Evolutionary conservation across 2,888 invertebrate genomes (phyloP), one percentile per base, ranked within the genome.

Genomic region (Mechanitis mazaeus): DNA sequence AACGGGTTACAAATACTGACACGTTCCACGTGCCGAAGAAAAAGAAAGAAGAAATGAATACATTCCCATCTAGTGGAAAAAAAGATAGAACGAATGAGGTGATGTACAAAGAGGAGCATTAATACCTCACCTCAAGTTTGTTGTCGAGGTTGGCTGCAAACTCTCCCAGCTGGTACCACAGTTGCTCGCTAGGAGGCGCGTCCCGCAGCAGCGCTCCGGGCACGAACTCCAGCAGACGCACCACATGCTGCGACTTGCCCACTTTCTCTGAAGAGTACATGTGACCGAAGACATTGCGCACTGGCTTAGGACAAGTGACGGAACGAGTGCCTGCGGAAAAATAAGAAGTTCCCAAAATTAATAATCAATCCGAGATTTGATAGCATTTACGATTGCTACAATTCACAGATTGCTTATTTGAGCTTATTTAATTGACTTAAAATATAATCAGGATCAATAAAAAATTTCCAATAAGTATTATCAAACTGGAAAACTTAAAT

Each of bases 181-280:
- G 77, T 4, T 92, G 83, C 45, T 92, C 85, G 0, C 93, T 92
- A 59, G 86, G 84, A 0, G 92, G 89, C 0, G 94, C 93, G 63
- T 93, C 79, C 67, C 91, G 85, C 59, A 97, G 85, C 61, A 95
- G 85, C 61, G 92, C 91, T 0, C 97, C 97, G 0, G 95, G 94
- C 12, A 95, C 91, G 75, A 91, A 97, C 75, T 94, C 93, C 72
- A 97, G 84, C 12, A 98, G 90, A 3, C 96, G 91, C 0, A 97
- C 94, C 0, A 94, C 91, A 76, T 96, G 93, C 64, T 81, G 78
- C 58, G 90, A 85, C n/a, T 80, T 85, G 1, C 84, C 83, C 64
- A 92, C 87, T 4, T 73, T 80, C 75, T 92, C 88, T 33, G 83
- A 75, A 0, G 93, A 93, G 78, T 92, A 92, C 70, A 93, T 92